phyloP scores from a whole-genome alignment of 2,797 vertebrate genomes.

The Sebastes kiyomatsui region DNA sequence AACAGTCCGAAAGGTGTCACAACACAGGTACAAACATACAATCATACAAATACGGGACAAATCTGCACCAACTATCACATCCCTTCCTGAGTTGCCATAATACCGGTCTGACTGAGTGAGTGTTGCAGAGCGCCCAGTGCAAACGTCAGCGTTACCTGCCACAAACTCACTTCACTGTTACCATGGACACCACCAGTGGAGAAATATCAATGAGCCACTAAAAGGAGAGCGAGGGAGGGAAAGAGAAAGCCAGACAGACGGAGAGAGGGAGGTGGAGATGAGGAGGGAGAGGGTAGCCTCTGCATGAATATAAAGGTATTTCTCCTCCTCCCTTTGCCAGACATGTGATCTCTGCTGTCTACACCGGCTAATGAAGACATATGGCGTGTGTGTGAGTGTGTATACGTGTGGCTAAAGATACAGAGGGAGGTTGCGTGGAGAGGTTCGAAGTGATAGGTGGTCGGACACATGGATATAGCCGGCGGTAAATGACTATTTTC shows the following conservation, averaged over 20 bases:
- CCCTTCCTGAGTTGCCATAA: conserved; percentile 1
- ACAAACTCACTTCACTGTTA: conserved; percentile 71
- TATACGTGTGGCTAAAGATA: conserved; percentile 10
- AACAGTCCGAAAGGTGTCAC: neutral
- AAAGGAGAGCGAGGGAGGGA: conserved; percentile 19
- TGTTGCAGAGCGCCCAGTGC: conserved; percentile 32
- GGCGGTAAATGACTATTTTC: conserved; percentile 22
- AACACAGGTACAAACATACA: neutral
- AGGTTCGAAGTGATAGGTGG: neutral
- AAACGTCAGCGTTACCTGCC: conserved; percentile 72
- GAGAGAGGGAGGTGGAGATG: conserved; percentile 20
- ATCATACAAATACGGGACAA: neutral
- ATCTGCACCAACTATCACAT: neutral
- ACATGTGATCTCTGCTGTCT: conserved; percentile 63
- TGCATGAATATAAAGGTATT: conserved; percentile 62
- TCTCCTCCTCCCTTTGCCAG: conserved; percentile 60
- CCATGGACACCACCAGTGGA: conserved; percentile 72
- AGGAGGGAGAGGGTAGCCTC: conserved; percentile 38
- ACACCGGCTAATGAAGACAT: conserved; percentile 72
- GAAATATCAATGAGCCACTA: conserved; percentile 74
- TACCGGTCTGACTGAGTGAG: neutral
- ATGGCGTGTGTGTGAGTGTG: conserved; percentile 44
- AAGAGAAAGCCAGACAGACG: conserved; percentile 34
- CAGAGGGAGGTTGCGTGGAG: conserved; percentile 12
- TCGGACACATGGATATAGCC: neutral